Evolutionary conservation across 1,140 invertebrate genomes (phyloP), one percentile per base, ranked within the genome.

Genomic region (Stegodyphus mimosarum): DNA sequence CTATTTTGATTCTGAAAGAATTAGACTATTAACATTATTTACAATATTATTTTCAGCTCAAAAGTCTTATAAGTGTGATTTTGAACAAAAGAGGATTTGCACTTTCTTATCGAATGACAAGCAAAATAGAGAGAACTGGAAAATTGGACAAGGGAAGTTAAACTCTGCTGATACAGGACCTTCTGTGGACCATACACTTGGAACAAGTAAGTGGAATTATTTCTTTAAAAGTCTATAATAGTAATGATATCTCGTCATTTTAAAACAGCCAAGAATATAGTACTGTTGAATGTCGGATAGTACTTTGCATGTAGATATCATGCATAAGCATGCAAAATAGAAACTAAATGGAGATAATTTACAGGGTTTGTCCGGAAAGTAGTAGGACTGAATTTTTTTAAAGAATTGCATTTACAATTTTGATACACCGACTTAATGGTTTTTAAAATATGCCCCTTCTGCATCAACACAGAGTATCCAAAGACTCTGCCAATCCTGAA

Each of bases 181-280:
- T 13, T 67, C 87, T 0, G 48, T 78, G 4, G 87, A 88, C 64
- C 87, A 88, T 52, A 88, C 87, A 0, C 70, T 70, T 17, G 55
- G 67, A 51, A 71, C 13, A 13, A 64, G 86, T 87, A 53, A 72
- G 85, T 74, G n/a, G 17, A n/a, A n/a, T n/a, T 67, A 7, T 67
- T 72, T 69, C 33, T 69, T 69, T n/a, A 48, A 69, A 69, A 17
- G 17, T 17, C n/a, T 69, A 6, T 2, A 69, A 69, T 33, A 69
- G 9, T 69, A 69, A 2, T 48, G 33, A 33, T 33, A 33, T 33
- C 33, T 33, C 33, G 3, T 5, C 15, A 60, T 11, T 11, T 60
- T 60, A 60, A 60, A 60, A 11, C 5, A 11, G 55, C 55, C 55
- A 15, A 60, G 55, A 0, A 60, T 60, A 60, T 15, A 60, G 15